A percentile compares a stretch with the other conserved stretches of the same genome.
Conservation (phyloP, 2,888 invertebrate genomes). For the Catocala fraxini region DNA sequence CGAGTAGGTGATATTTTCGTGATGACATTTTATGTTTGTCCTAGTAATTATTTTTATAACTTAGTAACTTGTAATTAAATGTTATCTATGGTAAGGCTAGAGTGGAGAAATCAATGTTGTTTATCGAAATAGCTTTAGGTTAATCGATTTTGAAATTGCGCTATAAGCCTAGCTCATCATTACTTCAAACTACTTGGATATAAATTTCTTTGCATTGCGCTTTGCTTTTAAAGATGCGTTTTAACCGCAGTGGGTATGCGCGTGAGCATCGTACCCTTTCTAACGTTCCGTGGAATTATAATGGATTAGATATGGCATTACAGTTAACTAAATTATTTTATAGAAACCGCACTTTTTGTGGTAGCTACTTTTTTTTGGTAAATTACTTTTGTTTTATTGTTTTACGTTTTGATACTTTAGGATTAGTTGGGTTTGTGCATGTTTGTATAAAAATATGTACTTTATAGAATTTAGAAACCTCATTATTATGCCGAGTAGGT, state of each 20-base stretch:
- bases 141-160: conserved; percentile 3
- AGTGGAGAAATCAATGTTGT: too few relatives aligned
- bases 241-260: conserved; percentile 13
- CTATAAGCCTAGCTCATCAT: conserved; percentile 10
- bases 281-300: conserved; percentile 36
- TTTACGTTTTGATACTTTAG: background rate
- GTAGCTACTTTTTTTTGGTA: conserved; percentile 6
- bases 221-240: conserved; percentile 8
- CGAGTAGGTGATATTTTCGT: background rate
- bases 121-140: background rate
- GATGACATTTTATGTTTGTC: too few relatives aligned
- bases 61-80: too few relatives aligned
- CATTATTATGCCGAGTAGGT: too few relatives aligned
- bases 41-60: too few relatives aligned
- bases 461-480: too few relatives aligned
- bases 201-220: conserved; percentile 17
- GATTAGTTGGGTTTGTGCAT: background rate
- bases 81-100: too few relatives aligned
- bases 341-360: conserved; percentile 17
- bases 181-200: conserved; percentile 8
- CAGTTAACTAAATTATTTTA: conserved; percentile 31
- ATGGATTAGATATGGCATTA: conserved; percentile 40
- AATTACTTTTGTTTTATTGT: conserved; percentile 16
- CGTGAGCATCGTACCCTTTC: conserved; percentile 39
- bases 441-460: too few relatives aligned